Evolutionary conservation across 2,888 invertebrate genomes (phyloP), one percentile per base, ranked within the genome.

Genomic region (Hypolimnas misippus): DNA sequence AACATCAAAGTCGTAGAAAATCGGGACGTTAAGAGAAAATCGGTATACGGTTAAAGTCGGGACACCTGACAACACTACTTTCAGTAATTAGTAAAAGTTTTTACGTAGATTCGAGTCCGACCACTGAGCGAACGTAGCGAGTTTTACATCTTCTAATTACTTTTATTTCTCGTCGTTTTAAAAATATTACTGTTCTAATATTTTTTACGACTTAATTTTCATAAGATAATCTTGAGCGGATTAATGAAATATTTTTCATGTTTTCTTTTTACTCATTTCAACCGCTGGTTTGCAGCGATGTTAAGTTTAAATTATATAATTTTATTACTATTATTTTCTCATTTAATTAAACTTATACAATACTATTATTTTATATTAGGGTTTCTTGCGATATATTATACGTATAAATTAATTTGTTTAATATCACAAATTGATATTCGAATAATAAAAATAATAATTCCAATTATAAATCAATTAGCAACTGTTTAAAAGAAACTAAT

Each of bases 21-120:
- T 35, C 52, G 52, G 53, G 25, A 29, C 52, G 25, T 44, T 51
- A 25, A 19, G 14, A 33, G 52, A 44, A 59, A 53, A 53, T 52
- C 59, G 59, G 35, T 19, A 53, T 53, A 21, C 8, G 17, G 7
- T 21, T 25, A 33, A 53, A 21, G 52, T 46, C 40, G n/a, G 35
- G 44, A 53, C 31, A 35, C 53, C 44, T 46, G 44, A 46, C 44
- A 21, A 29, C 25, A 29, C 19, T 49, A 19, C 49, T 49, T 29
- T 14, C 14, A 29, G 49, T 49, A 49, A 49, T 49, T 49, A 49
- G 49, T 14, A 29, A 19, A 49, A 49, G 49, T 29, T 49, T 49
- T 29, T 14, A 29, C 25, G 49, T 49, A 19, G 25, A 49, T 25
- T 14, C 44, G 12, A 14, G 29, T 8, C n/a, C 25, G 1, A 6